Base-by-base conservation (phyloP, 1,140 invertebrate genomes). In the Thrips palmi region DNA sequence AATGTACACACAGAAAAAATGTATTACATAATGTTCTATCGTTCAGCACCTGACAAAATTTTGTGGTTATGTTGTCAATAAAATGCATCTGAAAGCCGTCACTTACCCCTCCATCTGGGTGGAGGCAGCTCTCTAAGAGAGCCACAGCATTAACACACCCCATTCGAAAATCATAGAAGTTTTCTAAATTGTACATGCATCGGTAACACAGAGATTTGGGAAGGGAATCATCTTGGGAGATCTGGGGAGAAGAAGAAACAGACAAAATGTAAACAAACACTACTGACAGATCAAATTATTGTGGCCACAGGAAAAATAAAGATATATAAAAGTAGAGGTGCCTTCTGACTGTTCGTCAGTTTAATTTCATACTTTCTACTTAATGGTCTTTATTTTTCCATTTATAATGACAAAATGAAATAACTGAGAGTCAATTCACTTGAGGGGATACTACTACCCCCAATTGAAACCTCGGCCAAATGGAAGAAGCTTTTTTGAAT, bases 171-270 rank as follows among this genome's bases (percentile, higher is more conserved):
- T 64, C 62, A 44, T 60, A 63, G 52, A 63, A 65, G 47, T 62
- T 64, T 49, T 66, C 63, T 47, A 65, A 52, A 50, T 63, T 62
- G 51, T 58, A 64, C 51, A 65, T 62, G 44, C 63, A 66, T 41
- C 60, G 52, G 46, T 59, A 63, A 51, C 63, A 66, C 20, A 65
- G 46, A 39, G 54, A 60, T 47, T 64, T 64, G 32, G 63, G 63
- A 30, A 64, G 43, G 7, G 52, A 41, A 47, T 66, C 63, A 44
- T 58, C 50, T 41, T 64, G 58, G 14, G 49, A 49, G 28, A 65
- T 57, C 62, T 64, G 50, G n/a, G n/a, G 24, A 54, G 56, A 45
- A 42, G 18, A 41, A 40, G 39, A 42, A 33, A 30, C 11, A 15
- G 42, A 41, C 7, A 38, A 12, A 10, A 21, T 31, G 2, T 32